Percentiles rank a stretch among this genome's conserved stretches.
phyloP scores from a whole-genome alignment of 1,140 invertebrate genomes.

The Heliconius himera region DNA sequence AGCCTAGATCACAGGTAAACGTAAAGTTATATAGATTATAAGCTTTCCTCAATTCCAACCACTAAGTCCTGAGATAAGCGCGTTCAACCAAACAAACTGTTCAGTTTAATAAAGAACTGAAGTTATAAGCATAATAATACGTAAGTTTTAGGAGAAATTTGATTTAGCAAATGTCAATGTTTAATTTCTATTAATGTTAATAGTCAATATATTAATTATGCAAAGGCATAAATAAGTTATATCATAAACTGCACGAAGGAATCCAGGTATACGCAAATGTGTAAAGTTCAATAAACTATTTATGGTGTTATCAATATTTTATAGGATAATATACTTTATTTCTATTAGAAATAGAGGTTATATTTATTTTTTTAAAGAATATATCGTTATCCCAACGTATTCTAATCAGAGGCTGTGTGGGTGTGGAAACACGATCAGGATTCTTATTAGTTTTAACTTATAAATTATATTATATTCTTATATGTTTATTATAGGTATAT shows the following conservation, averaged over 20 bases:
- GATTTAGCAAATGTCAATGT: no score
- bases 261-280: conserved; percentile 20
- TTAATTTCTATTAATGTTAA: no score
- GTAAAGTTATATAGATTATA: no score
- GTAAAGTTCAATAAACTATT: conserved; percentile 32
- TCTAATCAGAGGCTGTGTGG: conserved; percentile 32
- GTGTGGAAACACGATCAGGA: conserved; percentile 23
- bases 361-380: background rate
- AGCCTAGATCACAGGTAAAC: no score
- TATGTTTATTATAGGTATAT: no score
- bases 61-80: no score
- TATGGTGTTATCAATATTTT: conserved; percentile 5
- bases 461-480: no score
- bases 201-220: background rate
- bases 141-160: no score
- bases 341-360: background rate
- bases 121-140: no score
- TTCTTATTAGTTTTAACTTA: conserved; percentile 6
- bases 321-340: conserved; percentile 15
- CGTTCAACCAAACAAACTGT: no score
- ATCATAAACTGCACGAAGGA: conserved; percentile 6
- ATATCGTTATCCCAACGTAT: conserved; percentile 17
- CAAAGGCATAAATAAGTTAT: background rate
- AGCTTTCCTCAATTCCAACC: no score
- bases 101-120: no score